Base-by-base conservation (phyloP, 2,113 vertebrate genomes). In the Sprattus sprattus region DNA sequence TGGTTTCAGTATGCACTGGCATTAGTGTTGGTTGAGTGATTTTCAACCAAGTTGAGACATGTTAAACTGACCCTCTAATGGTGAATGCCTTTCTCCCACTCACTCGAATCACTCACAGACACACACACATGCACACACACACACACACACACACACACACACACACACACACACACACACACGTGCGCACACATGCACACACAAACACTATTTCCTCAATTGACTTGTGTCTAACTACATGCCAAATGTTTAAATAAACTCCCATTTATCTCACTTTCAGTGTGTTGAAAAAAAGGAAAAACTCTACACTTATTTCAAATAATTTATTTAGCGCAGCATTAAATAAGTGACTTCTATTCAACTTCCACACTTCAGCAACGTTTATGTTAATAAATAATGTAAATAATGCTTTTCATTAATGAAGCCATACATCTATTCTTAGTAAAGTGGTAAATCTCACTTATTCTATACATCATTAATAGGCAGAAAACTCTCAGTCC, bases 221-320 rank as follows among this genome's bases (percentile, higher is more conserved):
- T 39, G 39, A 39, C 39, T 39, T 39, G 39, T 2, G 1, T 39
- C 39, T 39, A 2, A 39, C 39, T 39, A 39, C 39, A 39, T 39
- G 39, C 39, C 1, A 1, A 39, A 1, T 39, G 1, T 39, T 39
- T 1, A 39, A 39, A 39, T 39, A 39, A 39, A 39, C 39, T 39
- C 39, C 39, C 39, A 39, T 39, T 39, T 64, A n/a, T 7, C 52
- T 52, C 13, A 8, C 50, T 57, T 57, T 57, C 18, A 16, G 52
- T 57, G 18, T 57, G 18, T 2, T 57, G 52, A 89, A 75, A 75
- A 88, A 50, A 46, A 84, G 6, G 32, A 71, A 83, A 81, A n/a
- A n/a, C n/a, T n/a, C n/a, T n/a, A n/a, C n/a, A 84, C 88, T 91
- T 90, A 75, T 9, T 80, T 32, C 47, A 45, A 78, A n/a, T 45